Evolutionary conservation across 2,888 invertebrate species (phyloP).

Genomic region (Melipona bicolor): DNA sequence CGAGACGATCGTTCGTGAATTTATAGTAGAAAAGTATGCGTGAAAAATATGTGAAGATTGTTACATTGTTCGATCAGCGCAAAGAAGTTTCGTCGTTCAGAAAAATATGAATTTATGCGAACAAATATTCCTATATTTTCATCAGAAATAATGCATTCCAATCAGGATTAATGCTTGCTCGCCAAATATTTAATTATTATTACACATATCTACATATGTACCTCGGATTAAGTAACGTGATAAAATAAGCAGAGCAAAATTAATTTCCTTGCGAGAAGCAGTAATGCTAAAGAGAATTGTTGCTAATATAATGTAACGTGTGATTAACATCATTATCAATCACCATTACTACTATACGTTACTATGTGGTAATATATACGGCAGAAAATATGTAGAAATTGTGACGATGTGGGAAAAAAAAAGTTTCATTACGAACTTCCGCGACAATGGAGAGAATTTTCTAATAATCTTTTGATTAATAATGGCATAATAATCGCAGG

Average conservation of each 20-base stretch:
- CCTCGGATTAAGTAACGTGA: neutral
- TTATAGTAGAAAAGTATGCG: too few species aligned
- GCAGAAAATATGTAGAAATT: neutral
- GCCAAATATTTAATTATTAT: too few species aligned
- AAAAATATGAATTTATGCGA: too few species aligned
- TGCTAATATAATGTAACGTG: neutral
- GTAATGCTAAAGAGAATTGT: neutral
- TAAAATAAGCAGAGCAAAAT: neutral
- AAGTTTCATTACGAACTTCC: slow-evolving; percentile 27
- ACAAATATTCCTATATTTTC: too few species aligned
- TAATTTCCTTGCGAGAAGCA: neutral
- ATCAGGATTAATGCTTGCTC: too few species aligned
- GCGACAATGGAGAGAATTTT: slow-evolving; percentile 17
- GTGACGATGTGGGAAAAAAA: neutral
- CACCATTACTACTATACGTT: neutral
- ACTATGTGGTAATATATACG: neutral
- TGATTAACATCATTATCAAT: neutral
- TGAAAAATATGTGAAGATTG: too few species aligned
- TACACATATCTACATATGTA: too few species aligned
- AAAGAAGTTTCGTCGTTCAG: too few species aligned
- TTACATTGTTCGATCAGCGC: too few species aligned
- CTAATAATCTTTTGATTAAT: slow-evolving; percentile 1
- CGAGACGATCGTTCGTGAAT: too few species aligned
- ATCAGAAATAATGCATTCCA: too few species aligned
- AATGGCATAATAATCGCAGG: slow-evolving; percentile 9